These are phyloP conservation scores for Gadus macrocephalus DNA, from an alignment of 2,113 vertebrate species.

Conservation along the genomic window DNA sequence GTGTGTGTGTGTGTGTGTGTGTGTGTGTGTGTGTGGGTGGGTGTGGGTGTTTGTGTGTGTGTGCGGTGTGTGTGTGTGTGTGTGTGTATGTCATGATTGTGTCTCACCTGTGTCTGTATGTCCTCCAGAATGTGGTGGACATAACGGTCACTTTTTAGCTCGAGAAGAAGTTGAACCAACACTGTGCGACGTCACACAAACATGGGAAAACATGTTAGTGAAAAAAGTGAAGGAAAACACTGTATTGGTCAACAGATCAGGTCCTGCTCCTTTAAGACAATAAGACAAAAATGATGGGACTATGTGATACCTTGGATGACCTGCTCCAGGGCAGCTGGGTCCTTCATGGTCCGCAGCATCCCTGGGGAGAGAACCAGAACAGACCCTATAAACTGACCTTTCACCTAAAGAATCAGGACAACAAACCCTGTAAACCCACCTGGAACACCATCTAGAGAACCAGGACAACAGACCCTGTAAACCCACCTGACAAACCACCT, in stretches of 20 bases:
- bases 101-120: slow-evolving; percentile 83
- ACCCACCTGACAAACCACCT: slow-evolving; percentile 13
- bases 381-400: slow-evolving; percentile 21
- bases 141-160: slow-evolving; percentile 77
- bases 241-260: too few relatives aligned
- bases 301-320: slow-evolving; percentile 77
- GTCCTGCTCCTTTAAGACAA: too few relatives aligned
- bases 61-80: background rate
- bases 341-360: slow-evolving; percentile 75
- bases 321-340: slow-evolving; percentile 71
- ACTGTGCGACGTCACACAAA: slow-evolving; percentile 66
- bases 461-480: background rate
- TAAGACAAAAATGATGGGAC: background rate
- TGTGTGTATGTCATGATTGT: slow-evolving; percentile 5
- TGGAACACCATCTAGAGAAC: slow-evolving; percentile 1
- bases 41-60: background rate
- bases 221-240: background rate
- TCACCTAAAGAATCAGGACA: background rate
- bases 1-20: background rate
- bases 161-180: slow-evolving; percentile 77
- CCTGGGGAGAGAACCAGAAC: slow-evolving; percentile 58
- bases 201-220: background rate
- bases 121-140: slow-evolving; percentile 76
- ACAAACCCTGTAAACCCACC: too few relatives aligned
- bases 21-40: slow-evolving; percentile 2